phyloP scores from a whole-genome alignment of 2,797 vertebrate genomes.

The Falco berigora region DNA sequence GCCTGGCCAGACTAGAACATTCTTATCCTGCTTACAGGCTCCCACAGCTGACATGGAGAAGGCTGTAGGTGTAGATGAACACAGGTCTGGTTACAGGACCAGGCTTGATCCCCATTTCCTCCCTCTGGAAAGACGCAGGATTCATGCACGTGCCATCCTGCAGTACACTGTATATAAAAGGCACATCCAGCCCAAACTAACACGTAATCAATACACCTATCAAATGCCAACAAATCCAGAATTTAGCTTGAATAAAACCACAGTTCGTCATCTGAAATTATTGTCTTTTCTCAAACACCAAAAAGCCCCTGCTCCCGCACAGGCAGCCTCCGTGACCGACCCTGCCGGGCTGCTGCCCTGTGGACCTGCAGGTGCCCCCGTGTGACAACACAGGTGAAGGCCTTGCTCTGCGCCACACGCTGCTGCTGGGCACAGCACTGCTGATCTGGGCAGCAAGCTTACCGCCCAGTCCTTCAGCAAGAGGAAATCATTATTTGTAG shows the following conservation, averaged over 20 bases:
- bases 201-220: rapidly evolving
- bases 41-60: background rate
- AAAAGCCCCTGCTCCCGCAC: background rate
- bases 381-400: background rate
- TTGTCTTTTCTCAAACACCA: background rate
- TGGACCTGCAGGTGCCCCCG: background rate
- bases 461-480: background rate
- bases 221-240: background rate
- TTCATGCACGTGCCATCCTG: background rate
- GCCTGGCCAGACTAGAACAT: background rate
- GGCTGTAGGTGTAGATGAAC: background rate
- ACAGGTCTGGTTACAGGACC: background rate
- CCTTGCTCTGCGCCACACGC: background rate
- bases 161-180: background rate
- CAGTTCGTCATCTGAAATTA: background rate
- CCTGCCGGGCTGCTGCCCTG: background rate
- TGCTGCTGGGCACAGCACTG: background rate
- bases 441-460: background rate
- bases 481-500: background rate
- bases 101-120: background rate
- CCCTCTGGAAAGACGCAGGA: background rate
- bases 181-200: background rate
- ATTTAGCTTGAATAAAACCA: background rate
- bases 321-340: background rate
- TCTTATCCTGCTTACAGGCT: background rate